Conservation (phyloP, 2,113 vertebrate genomes). For the Vicugna pacos region DNA sequence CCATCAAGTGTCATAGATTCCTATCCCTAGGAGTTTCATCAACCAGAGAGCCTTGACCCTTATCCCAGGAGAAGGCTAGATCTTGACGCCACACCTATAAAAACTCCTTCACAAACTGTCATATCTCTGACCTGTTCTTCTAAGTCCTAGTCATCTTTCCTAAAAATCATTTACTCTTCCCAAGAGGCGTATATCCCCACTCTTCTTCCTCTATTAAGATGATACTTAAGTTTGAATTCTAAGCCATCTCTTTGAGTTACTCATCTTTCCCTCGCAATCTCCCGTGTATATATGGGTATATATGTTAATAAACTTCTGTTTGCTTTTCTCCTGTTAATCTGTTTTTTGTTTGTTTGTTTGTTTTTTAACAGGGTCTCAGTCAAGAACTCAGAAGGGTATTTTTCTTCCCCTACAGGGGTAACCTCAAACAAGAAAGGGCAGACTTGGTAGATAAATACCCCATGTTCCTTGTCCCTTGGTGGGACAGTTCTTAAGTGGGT, state of each 20-base stretch:
- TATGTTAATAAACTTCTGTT: background rate
- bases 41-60: background rate
- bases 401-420: background rate
- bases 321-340: background rate
- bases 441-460: background rate
- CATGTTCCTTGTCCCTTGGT: background rate
- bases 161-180: background rate
- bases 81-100: background rate
- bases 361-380: background rate
- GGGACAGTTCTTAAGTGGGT: background rate
- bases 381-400: background rate
- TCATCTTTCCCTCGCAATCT: background rate
- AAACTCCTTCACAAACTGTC: background rate
- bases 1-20: background rate
- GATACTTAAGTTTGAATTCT: background rate
- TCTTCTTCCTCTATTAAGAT: background rate
- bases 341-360: background rate
- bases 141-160: background rate
- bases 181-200: background rate
- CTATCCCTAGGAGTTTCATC: background rate
- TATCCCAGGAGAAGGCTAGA: background rate
- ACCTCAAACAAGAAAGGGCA: background rate
- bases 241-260: background rate
- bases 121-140: background rate
- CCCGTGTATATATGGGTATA: background rate